Conservation (phyloP, 2,888 invertebrate genomes). For the Synergus laeviventris region DNA sequence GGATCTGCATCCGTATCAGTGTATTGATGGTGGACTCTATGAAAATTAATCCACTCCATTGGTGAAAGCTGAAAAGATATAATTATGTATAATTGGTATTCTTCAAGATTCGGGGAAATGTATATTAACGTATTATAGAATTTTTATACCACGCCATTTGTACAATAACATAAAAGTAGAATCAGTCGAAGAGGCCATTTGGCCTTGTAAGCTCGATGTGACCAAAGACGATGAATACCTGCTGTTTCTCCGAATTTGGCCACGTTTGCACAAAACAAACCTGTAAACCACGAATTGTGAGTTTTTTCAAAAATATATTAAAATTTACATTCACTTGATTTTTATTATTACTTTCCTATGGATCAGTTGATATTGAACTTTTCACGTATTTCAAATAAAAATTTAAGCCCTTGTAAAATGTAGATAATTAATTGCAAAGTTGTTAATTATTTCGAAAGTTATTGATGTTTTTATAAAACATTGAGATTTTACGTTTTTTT, state of each 20-base stretch:
- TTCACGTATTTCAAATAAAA: too few relatives aligned
- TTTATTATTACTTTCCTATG: too few relatives aligned
- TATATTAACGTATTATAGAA: not conserved
- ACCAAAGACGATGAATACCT: conserved; percentile 22
- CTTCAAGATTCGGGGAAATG: not conserved
- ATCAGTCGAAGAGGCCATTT: conserved; percentile 25
- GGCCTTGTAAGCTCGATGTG: conserved; percentile 14
- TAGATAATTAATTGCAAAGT: too few relatives aligned
- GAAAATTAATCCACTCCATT: conserved; percentile 5
- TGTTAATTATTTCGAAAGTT: too few relatives aligned
- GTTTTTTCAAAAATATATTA: too few relatives aligned
- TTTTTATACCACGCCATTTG: conserved; percentile 19
- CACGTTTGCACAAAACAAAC: not conserved
- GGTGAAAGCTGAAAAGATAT: not conserved
- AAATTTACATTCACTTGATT: too few relatives aligned
- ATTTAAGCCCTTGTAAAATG: too few relatives aligned
- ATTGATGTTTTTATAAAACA: too few relatives aligned
- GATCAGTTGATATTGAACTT: too few relatives aligned
- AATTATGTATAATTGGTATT: not conserved
- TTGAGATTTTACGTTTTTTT: too few relatives aligned
- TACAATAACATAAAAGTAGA: conserved; percentile 11
- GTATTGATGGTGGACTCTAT: conserved; percentile 13
- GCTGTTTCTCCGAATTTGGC: conserved; percentile 35
- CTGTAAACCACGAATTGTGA: too few relatives aligned
- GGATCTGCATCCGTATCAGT: conserved; percentile 23